Conservation (phyloP, 2,888 invertebrate species). For the Ypsolopha sequella region DNA sequence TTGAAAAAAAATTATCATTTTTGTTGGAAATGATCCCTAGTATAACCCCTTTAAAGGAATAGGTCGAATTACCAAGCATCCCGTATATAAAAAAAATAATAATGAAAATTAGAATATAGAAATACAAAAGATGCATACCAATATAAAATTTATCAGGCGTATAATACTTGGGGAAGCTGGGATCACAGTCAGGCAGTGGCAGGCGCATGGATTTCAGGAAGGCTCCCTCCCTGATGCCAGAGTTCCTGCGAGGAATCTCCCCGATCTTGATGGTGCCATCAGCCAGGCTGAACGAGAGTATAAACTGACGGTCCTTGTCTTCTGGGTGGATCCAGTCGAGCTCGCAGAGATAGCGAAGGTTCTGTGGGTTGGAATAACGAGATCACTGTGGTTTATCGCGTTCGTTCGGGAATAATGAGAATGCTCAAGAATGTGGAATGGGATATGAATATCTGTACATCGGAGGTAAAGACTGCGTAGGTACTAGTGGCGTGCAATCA, state of each 20-base stretch:
- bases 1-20: no score
- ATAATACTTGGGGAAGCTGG: conserved; percentile 80
- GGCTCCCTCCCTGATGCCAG: conserved; percentile 81
- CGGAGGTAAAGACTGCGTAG: no score
- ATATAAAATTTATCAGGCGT: conserved; percentile 85
- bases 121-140: conserved; percentile 46
- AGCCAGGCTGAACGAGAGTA: conserved; percentile 80
- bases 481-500: no score
- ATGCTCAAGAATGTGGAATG: background rate
- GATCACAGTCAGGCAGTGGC: conserved; percentile 76
- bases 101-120: no score
- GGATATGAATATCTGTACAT: no score
- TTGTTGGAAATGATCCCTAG: no score
- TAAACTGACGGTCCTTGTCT: conserved; percentile 80
- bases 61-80: no score
- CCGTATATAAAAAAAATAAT: no score
- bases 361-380: conserved; percentile 29
- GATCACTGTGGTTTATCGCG: background rate
- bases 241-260: conserved; percentile 80
- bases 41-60: no score
- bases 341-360: conserved; percentile 80
- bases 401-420: background rate
- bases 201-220: conserved; percentile 78
- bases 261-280: conserved; percentile 82
- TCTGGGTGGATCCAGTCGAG: conserved; percentile 85